Evolutionary conservation across 2,888 invertebrate species (phyloP).

Genomic region (Mythimna vitellina): DNA sequence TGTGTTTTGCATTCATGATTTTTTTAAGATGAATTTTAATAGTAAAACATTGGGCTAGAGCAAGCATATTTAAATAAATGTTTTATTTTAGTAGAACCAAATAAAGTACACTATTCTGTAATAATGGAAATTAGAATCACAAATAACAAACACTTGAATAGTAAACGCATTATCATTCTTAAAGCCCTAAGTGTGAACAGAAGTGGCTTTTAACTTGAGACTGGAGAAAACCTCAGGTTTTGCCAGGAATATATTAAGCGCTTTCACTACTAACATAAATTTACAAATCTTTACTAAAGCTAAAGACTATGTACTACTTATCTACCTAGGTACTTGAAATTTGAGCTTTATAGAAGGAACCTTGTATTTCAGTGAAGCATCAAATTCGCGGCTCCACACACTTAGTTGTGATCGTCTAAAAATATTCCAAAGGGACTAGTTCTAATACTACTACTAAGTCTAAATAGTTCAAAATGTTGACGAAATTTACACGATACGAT

Average conservation of each 20-base stretch:
- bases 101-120: background rate
- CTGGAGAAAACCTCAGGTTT: slow-evolving; percentile 7
- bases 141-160: slow-evolving; percentile 10
- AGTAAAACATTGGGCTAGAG: background rate
- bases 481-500: background rate
- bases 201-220: background rate
- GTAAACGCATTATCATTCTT: slow-evolving; percentile 13
- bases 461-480: background rate
- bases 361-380: no score
- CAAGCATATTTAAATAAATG: background rate
- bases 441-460: background rate
- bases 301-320: background rate
- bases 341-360: no score
- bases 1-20: slow-evolving; percentile 22
- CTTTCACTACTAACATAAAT: slow-evolving; percentile 10
- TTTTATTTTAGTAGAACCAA: background rate
- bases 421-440: background rate
- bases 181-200: background rate
- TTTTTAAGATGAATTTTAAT: slow-evolving; percentile 9
- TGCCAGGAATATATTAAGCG: slow-evolving; percentile 22
- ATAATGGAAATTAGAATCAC: slow-evolving; percentile 18
- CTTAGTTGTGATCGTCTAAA: background rate
- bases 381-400: background rate
- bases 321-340: background rate
- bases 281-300: slow-evolving; percentile 2